Conservation (phyloP, 1,140 invertebrate species). For the Agrypnia vestita region DNA sequence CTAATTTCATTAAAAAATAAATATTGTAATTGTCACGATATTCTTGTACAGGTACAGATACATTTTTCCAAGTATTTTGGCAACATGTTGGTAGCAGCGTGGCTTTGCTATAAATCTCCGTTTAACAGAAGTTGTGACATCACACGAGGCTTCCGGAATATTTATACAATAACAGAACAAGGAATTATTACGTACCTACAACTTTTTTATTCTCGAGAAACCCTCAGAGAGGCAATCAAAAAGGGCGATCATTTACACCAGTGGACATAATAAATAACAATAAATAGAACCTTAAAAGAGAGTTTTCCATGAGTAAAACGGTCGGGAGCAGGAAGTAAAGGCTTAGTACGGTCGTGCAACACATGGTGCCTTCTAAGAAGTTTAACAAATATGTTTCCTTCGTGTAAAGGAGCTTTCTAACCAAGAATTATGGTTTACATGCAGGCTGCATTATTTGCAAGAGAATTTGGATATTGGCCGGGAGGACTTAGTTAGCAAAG, state of each 20-base stretch:
- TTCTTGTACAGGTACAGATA: too few species aligned
- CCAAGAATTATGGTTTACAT: slow-evolving; percentile 44
- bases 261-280: slow-evolving; percentile 27
- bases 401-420: slow-evolving; percentile 10
- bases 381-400: slow-evolving; percentile 50
- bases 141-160: too few species aligned
- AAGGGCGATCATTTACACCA: slow-evolving; percentile 13
- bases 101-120: too few species aligned
- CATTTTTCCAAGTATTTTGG: too few species aligned
- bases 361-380: slow-evolving; percentile 56
- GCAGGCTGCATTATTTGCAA: slow-evolving; percentile 34
- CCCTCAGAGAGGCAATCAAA: not conserved
- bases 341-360: slow-evolving; percentile 49
- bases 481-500: not conserved
- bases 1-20: too few species aligned
- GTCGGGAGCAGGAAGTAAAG: slow-evolving; percentile 39
- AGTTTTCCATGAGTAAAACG: slow-evolving; percentile 45
- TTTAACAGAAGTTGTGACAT: too few species aligned
- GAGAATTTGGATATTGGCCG: slow-evolving; percentile 4
- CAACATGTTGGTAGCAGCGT: too few species aligned
- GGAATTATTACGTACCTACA: not conserved
- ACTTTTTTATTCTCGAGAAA: not conserved
- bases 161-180: not conserved
- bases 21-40: too few species aligned
- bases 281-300: slow-evolving; percentile 44